A percentile compares a stretch with the other conserved stretches of the same genome.
phyloP scores from a whole-genome alignment of 2,888 invertebrate genomes.

The Drosophila subquinaria region DNA sequence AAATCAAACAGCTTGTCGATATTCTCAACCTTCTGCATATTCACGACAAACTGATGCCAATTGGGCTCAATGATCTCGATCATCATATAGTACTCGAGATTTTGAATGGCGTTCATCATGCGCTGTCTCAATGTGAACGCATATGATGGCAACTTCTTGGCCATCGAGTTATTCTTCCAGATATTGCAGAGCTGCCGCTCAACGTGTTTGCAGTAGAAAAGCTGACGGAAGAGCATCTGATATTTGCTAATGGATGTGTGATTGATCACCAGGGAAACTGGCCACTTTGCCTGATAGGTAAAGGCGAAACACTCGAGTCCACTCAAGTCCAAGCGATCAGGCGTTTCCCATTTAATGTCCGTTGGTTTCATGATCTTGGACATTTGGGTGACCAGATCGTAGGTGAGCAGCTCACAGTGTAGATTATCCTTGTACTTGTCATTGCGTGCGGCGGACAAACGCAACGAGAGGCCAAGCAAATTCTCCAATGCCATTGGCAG shows the following conservation, averaged over 20 bases:
- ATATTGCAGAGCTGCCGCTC: conserved; percentile 93
- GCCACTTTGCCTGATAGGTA: conserved; percentile 97
- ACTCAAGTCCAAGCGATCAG: conserved; percentile 89
- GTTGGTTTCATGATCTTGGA: conserved; percentile 92
- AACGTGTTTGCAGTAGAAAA: conserved; percentile 98
- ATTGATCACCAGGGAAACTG: conserved; percentile 96
- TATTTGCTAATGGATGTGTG: conserved; percentile 96
- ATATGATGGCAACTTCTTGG: conserved; percentile 90
- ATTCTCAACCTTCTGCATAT: conserved; percentile 93
- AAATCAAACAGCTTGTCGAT: conserved; percentile 94
- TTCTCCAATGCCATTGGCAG: conserved; percentile 95
- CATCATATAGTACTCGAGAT: conserved; percentile 99
- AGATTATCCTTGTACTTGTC: conserved; percentile 98
- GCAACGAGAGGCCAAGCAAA: conserved; percentile 94
- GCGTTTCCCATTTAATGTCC: conserved; percentile 87
- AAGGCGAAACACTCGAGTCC: conserved; percentile 98
- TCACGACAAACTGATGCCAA: conserved; percentile 95
- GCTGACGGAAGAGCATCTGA: conserved; percentile 97
- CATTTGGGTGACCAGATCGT: conserved; percentile 96
- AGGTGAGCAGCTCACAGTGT: conserved; percentile 93
- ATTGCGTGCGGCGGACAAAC: conserved; percentile 94
- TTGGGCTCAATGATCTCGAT: conserved; percentile 98
- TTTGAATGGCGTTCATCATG: conserved; percentile 98
- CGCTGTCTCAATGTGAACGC: conserved; percentile 96
- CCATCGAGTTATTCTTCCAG: conserved; percentile 96